Evolutionary conservation across 2,113 vertebrate species (phyloP), one percentile per base, ranked within the genome.

Genomic region (zebrafish (Danio rerio)): DNA sequence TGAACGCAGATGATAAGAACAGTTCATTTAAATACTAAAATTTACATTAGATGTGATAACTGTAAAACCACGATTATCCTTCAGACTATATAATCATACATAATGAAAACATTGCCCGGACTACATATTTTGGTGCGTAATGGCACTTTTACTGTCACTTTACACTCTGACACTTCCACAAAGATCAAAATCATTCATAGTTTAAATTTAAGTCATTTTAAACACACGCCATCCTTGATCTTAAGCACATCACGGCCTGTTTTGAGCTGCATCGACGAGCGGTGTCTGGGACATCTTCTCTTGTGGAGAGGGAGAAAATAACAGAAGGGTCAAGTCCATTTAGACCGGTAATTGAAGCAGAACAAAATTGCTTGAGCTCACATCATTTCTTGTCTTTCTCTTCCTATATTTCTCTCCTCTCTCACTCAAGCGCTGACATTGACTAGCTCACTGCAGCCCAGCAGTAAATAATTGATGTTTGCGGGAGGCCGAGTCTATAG

Each of bases 391-490:
- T 68, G 49, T 43, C 63, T 68, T 68, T 47, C 59, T 69, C 77
- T 65, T 56, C 49, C 43, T 31, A 80, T 40, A 80, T 11, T 20
- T 71, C 68, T 62, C 69, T 47, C 61, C 40, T 73, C 80, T n/a
- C 80, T 58, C 56, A 6, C 68, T 40, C 79, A 42, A 45, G 50
- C 56, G 16, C 68, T 62, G 72, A 68, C 72, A 49, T 31, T 45
- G 58, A 56, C 68, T 31, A 42, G 12, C n/a, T 43, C 21, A 20
- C 47, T 43, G 76, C 66, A 72, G 55, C 58, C 31, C 58, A 50
- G 65, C 74, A 83, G 75, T 83, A 83, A 83, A 83, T 83, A 78
- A 83, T 83, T 78, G 66, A 83, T 83, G 82, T 70, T 83, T 83
- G 77, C 21, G 43, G 71, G 68, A 78, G 74, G 71, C 68, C 62